Percentiles rank a stretch among this genome's conserved stretches.
Evolutionary conservation across 2,888 invertebrate genomes (phyloP).

Genomic region (Lottia scabra): DNA sequence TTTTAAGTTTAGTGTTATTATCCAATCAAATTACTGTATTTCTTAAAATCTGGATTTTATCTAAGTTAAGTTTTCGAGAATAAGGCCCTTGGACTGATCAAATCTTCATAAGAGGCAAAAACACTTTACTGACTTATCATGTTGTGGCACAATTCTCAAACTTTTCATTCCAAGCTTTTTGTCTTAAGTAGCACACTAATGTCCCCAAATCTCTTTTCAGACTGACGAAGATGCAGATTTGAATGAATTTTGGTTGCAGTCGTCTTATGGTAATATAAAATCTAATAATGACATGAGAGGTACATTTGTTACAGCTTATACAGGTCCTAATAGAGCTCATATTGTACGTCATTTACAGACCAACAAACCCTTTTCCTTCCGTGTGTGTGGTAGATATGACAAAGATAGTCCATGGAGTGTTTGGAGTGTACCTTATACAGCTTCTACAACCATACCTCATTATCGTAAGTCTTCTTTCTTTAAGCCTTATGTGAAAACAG

Average conservation of each 20-base stretch:
- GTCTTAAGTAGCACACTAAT: no score
- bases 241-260: slow-evolving; percentile 61
- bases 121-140: no score
- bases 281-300: slow-evolving; percentile 59
- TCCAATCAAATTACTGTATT: no score
- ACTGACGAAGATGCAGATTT: slow-evolving; percentile 53
- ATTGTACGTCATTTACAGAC: slow-evolving; percentile 72
- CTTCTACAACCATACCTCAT: slow-evolving; percentile 70
- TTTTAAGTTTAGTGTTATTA: no score
- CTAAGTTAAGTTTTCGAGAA: no score
- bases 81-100: no score
- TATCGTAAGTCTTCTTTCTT: slow-evolving; percentile 66
- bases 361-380: slow-evolving; percentile 72
- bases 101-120: no score
- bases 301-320: slow-evolving; percentile 69
- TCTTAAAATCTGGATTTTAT: no score
- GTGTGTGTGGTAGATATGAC: slow-evolving; percentile 73
- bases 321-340: slow-evolving; percentile 71
- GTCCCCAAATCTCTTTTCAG: slow-evolving; percentile 37
- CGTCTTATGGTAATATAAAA: slow-evolving; percentile 47
- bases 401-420: slow-evolving; percentile 69
- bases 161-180: no score
- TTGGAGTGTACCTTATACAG: slow-evolving; percentile 73
- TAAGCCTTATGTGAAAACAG: no score
- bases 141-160: no score